Conservation (phyloP, 2,113 vertebrate genomes). For the Corythaeola cristata region DNA sequence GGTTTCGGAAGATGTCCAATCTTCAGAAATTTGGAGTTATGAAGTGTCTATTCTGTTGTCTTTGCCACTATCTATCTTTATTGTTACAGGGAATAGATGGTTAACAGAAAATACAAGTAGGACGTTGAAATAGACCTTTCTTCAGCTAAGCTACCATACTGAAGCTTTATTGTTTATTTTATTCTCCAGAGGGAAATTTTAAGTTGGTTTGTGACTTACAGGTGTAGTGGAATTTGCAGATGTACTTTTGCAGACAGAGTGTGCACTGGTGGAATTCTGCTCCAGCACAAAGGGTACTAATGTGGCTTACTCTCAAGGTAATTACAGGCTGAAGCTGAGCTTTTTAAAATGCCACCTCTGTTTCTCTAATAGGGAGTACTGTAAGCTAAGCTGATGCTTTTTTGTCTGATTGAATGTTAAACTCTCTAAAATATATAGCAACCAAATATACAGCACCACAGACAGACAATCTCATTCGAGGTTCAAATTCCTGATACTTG, state of each 20-base stretch:
- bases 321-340: not conserved
- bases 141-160: not conserved
- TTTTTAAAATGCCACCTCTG: not conserved
- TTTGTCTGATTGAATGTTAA: not conserved
- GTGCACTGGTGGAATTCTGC: not conserved
- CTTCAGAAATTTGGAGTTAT: not conserved
- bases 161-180: not conserved
- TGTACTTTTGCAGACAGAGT: not conserved
- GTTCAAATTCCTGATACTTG: not conserved
- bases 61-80: not conserved
- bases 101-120: not conserved
- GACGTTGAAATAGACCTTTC: not conserved
- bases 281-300: rapidly evolving
- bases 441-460: not conserved
- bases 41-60: not conserved
- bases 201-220: not conserved
- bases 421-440: not conserved
- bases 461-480: not conserved
- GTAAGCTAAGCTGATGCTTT: not conserved
- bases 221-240: not conserved
- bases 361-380: not conserved
- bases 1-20: too few relatives aligned
- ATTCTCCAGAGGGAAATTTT: not conserved
- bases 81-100: not conserved
- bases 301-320: not conserved